Evolutionary conservation across 2,113 vertebrate species (phyloP), one percentile per base, ranked within the genome.

Genomic region (Holacanthus passer): DNA sequence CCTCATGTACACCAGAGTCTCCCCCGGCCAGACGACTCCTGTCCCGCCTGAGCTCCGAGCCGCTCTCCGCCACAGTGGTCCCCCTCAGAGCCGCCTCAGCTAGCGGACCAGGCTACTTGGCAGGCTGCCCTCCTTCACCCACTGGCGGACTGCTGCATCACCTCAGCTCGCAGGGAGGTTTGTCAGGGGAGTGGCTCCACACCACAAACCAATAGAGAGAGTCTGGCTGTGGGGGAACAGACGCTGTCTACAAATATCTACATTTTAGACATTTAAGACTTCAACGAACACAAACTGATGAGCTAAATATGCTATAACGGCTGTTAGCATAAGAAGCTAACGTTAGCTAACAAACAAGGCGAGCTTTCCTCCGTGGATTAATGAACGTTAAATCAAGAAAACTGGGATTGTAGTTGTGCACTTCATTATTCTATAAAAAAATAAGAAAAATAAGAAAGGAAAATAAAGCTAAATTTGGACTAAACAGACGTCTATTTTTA

Each of bases 121-220:
- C 32, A 7, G 43, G 1, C 29, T 16, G 52, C 41, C 80, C 67
- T 67, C 52, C 70, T 55, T 82, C 75, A 11, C 69, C 55, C 77
- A 32, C 75, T 77, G 82, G 60, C 71, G 68, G 62, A 17, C 52
- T 79, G 87, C 86, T 5, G 59, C 77, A 55, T 82, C 83, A 73
- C 62, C 29, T 6, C 70, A 7, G 22, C 39, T 6, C 66, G 5
- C 58, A 58, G 70, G 75, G 83, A 83, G 69, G 75, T 19, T 7
- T 45, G 5, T 2, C 76, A n/a, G 69, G 84, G 91, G 87, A 62
- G 88, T 79, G 79, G 81, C 86, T 72, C 58, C 45, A 17, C 32
- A 1, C 45, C 45, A 11, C 69, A 7, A 45, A 29, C 87, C 88
- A 88, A 87, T 87, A 35, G 74, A 55, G 3, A 32, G 39, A 55